Evolutionary conservation across 30 jellyfish, hydroid and myxozoan genomes (phyloP), one percentile per base, ranked within the genome.

Genomic region (Chrysaora quinquecirrha): DNA sequence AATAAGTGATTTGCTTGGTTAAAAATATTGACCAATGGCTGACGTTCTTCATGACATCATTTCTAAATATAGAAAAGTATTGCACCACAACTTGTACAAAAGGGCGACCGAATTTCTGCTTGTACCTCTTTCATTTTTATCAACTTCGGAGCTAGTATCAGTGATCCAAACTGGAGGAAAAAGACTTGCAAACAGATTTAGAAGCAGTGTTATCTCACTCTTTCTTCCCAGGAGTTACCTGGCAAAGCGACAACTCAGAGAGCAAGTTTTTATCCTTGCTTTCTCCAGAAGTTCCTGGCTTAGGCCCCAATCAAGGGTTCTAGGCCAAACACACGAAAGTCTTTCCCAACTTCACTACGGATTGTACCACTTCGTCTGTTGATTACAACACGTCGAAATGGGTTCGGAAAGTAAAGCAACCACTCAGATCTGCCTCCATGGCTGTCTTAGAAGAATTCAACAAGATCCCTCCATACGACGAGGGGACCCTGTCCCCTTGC

Each of bases 21-120:
- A 3, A 28, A 54, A 14, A 12, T 28, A 54, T 54, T 30, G 31
- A 70, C 89, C 81, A 78, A 78, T 78, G 56, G 48, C 2, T 27
- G 24, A 3, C 34, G 4, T 3, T 4, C 7, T 63, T 25, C 60
- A 61, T 46, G 32, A 63, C 75, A 34, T 78, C 78, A 35, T 33
- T 30, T 60, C 79, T 32, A 30, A 48, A 82, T 48, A 82, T 69
- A 67, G 92, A 16, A 52, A 80, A 58, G 60, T 82, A 82, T 82
- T 82, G 92, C 92, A 82, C 92, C 92, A 82, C 85, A 29, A 72
- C 52, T 21, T 1, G 76, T 49, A 80, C 67, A 80, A 80, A 68
- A 49, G 7, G 18, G 48, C 56, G 34, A 19, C 16, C 56, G 35
- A 22, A 34, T 1, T 31, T 34, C 22, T 0, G 22, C 48, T 18